phyloP scores from a whole-genome alignment of 1,140 invertebrate genomes.

The Magallana angulata region DNA sequence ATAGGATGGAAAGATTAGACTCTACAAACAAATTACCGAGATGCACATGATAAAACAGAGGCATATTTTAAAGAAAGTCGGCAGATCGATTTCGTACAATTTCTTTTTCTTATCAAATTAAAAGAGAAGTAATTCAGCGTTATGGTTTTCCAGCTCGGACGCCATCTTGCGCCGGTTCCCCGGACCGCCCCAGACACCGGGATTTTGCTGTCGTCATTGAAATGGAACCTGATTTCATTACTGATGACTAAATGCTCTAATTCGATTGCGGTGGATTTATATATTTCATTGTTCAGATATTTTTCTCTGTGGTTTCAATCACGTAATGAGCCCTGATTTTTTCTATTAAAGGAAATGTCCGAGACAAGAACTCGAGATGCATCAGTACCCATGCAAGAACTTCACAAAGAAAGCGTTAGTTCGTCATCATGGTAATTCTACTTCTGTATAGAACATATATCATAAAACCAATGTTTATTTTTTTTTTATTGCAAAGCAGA shows the following conservation, averaged over 20 bases:
- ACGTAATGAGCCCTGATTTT: background rate
- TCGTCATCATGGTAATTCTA: no score
- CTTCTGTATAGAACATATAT: no score
- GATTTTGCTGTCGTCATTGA: background rate
- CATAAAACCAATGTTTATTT: no score
- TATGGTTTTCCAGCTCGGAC: background rate
- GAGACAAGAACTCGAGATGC: no score
- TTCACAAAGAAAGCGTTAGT: no score
- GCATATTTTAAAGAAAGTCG: background rate
- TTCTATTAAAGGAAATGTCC: no score
- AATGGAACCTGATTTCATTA: background rate
- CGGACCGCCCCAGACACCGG: background rate
- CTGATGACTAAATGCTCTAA: background rate
- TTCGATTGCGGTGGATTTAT: background rate
- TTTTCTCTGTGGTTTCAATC: background rate
- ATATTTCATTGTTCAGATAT: background rate
- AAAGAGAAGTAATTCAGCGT: slow-evolving; percentile 12
- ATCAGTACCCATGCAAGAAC: no score
- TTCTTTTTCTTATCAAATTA: slow-evolving; percentile 30
- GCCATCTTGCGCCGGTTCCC: background rate
- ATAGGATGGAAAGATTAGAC: slow-evolving; percentile 13
- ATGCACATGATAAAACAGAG: slow-evolving; percentile 1
- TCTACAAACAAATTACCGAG: slow-evolving; percentile 22
- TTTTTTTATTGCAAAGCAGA: no score
- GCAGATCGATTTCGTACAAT: background rate